Evolutionary conservation across 2,888 invertebrate species (phyloP), one percentile per base, ranked within the genome.

Genomic region (Mesorhabditis spiculigera): DNA sequence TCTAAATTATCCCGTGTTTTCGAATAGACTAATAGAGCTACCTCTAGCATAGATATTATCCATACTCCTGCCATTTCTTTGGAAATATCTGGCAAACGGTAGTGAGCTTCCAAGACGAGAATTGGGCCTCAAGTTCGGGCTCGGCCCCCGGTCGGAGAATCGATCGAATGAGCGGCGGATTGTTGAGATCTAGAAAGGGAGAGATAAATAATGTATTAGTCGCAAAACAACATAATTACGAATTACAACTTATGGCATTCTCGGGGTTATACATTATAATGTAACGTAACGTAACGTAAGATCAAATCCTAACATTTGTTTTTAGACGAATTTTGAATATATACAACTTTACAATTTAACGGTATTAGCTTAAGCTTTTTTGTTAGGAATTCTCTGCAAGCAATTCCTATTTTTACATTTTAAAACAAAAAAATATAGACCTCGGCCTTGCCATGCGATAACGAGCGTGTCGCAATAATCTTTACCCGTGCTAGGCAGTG

Each of bases 271-370:
- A 43, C 28, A 3, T 16, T 63, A 63, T 63, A 16, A 63, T 2
- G 10, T 16, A 13, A 16, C 8, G n/a, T 3, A n/a, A 10, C 8
- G n/a, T 28, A 63, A 63, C 64, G 28, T 8, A 8, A 28, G 8
- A 16, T 8, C 8, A 5, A 62, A 28, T 41, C 4, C 41, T 41
- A 62, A 28, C 63, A 62, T 62, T 62, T 4, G 28, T 41, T 62
- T n/a, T 4, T 62, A 62, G 63, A 16, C 16, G 63, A 62, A 65
- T 43, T 28, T n/a, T 43, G 65, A 65, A 65, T 41, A n/a, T 65
- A 43, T n/a, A 43, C 43, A 43, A 65, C n/a, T 28, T 16, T 16
- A 43, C 16, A n/a, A n/a, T n/a, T 28, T 41, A 43, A 43, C n/a
- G 65, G 4, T 28, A 28, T 28, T 28, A 28, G 3, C 28, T 28